Evolutionary conservation across 2,888 invertebrate genomes (phyloP).

Genomic region (Apamea monoglypha): DNA sequence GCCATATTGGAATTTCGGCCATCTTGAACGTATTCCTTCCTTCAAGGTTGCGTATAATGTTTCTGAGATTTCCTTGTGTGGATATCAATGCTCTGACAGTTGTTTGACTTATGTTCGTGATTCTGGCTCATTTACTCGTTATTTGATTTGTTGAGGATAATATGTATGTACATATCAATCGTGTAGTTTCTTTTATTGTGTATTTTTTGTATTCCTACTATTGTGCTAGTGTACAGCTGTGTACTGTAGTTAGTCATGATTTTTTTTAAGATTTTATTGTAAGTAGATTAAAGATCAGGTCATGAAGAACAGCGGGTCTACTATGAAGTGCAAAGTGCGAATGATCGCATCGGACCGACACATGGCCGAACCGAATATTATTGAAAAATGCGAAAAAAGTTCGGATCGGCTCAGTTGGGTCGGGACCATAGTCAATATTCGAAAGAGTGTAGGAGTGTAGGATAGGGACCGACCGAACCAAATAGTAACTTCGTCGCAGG

Average conservation of each 20-base stretch:
- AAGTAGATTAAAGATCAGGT: background rate
- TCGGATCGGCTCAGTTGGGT: no score
- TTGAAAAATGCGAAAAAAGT: no score
- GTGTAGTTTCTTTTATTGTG: background rate
- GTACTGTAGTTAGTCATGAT: no score
- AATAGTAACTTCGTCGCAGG: no score
- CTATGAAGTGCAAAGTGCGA: no score
- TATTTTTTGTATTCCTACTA: background rate
- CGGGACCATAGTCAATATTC: no score
- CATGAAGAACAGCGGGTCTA: background rate
- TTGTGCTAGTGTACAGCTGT: background rate
- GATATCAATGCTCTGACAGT: constrained; percentile 51
- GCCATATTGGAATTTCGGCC: constrained; percentile 68
- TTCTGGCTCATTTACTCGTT: constrained; percentile 22
- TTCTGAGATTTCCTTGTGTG: constrained; percentile 30
- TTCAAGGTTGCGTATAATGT: constrained; percentile 54
- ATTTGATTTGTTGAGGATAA: constrained; percentile 36
- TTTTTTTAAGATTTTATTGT: background rate
- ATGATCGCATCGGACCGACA: no score
- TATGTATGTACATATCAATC: constrained; percentile 17
- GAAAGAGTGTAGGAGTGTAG: no score
- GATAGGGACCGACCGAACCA: no score
- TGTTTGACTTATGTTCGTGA: constrained; percentile 38
- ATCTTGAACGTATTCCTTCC: constrained; percentile 47
- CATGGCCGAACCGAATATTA: no score